Evolutionary conservation across 2,113 vertebrate species (phyloP), one percentile per base, ranked within the genome.

Genomic region (Dendropsophus ebraccatus): DNA sequence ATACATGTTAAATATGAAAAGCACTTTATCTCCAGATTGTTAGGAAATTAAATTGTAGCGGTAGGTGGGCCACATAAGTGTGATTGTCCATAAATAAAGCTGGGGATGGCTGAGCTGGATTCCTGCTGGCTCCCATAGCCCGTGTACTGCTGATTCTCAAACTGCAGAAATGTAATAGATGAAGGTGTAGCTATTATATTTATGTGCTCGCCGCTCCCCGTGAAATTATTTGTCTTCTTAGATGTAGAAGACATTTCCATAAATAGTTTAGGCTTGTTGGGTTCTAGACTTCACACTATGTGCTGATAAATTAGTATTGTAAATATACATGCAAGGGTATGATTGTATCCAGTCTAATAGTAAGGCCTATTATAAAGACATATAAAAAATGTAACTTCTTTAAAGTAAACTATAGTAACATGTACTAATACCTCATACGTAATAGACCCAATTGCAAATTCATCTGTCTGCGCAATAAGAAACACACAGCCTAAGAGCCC

Each of bases 31-130:
- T 81, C 28, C 52, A 47, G 72, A 41, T 69, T 72, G 77, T 86
- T 72, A 81, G 49, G 75, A 81, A 86, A 86, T 86, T 81, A 86
- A 86, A 86, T 86, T 86, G 78, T 74, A 86, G 35, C 85, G 54
- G 73, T 77, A 37, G 65, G 85, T n/a, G 83, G 67, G 67, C 77
- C 54, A 16, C 65, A 35, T 58, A 86, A 72, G 69, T 81, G 77
- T 54, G 72, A 86, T 70, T 86, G 85, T 81, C 85, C 85, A 86
- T 54, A 54, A 73, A 86, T 86, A 86, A 86, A 86, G 58, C 85
- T 81, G 14, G 67, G 19, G 30, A 70, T 80, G 70, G 58, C 50
- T 25, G 77, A 60, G 35, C 28, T 35, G 67, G 84, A 50, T 56
- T 73, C 85, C 77, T 81, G 85, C 85, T 86, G 85, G 35, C 73